Conservation (phyloP, 2,113 vertebrate species). For the Perca flavescens region DNA sequence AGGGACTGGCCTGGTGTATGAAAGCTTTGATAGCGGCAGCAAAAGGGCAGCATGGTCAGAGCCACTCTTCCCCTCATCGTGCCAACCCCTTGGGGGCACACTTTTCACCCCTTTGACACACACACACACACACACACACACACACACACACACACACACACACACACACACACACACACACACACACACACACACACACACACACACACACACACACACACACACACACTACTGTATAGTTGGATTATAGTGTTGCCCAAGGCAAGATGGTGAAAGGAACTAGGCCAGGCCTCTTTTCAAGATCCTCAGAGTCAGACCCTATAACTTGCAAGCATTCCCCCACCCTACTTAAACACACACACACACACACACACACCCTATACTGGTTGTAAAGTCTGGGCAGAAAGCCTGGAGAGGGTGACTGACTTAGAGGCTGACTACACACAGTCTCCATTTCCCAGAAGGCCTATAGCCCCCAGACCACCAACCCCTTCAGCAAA, state of each 20-base stretch:
- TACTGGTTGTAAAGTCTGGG: slow-evolving; percentile 22
- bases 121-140: background rate
- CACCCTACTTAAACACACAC: slow-evolving; percentile 10
- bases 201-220: background rate
- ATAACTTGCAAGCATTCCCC: slow-evolving; percentile 1
- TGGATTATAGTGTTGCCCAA: slow-evolving; percentile 26
- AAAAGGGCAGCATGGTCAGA: slow-evolving; percentile 28
- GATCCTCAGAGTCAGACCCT: slow-evolving; percentile 7
- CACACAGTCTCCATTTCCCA: slow-evolving; percentile 51
- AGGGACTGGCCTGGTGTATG: background rate
- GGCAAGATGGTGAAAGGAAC: slow-evolving; percentile 27
- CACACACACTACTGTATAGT: background rate
- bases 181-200: slow-evolving; percentile 10
- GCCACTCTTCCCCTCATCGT: background rate
- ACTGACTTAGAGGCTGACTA: slow-evolving; percentile 28
- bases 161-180: slow-evolving; percentile 1
- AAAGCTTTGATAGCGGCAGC: slow-evolving; percentile 42
- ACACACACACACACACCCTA: slow-evolving; percentile 4
- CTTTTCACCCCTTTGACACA: slow-evolving; percentile 36
- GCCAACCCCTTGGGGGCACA: slow-evolving; percentile 15
- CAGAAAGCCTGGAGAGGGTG: slow-evolving; percentile 28
- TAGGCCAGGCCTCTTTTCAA: slow-evolving; percentile 40
- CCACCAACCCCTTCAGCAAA: background rate
- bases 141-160: slow-evolving; percentile 11
- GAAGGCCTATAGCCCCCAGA: slow-evolving; percentile 6